A percentile compares a stretch with the other conserved stretches of the same genome.
These are phyloP conservation scores for Sinocyclocheilus rhinocerous DNA, from an alignment of 2,113 vertebrate species.

Conservation along the genomic window DNA sequence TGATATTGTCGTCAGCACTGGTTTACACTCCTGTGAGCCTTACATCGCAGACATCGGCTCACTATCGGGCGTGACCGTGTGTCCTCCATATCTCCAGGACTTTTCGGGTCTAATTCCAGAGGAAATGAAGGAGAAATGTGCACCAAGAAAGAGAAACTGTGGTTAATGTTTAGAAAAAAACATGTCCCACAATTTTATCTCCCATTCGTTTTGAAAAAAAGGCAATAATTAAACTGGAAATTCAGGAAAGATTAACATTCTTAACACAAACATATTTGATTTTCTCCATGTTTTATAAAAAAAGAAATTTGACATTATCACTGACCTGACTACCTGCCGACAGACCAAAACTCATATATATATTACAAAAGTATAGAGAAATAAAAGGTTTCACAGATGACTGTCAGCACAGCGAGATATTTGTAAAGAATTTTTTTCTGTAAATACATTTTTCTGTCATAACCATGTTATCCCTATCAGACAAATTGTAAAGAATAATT, in stretches of 20 bases:
- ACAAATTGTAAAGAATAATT: background rate
- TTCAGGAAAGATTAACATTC: background rate
- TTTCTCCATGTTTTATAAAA: background rate
- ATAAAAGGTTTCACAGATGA: no score
- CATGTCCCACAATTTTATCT: background rate
- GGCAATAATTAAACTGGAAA: background rate
- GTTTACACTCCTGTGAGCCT: slow-evolving; percentile 25
- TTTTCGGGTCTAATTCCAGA: background rate
- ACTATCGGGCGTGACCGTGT: background rate
- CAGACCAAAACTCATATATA: background rate
- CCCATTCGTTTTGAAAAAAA: background rate
- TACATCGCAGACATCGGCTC: background rate
- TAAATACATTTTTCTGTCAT: no score
- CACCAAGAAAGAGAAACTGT: background rate
- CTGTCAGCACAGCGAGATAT: no score
- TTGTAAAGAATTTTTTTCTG: no score
- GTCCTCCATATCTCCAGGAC: slow-evolving; percentile 10
- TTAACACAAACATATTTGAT: background rate
- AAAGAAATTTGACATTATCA: background rate
- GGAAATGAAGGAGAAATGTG: background rate
- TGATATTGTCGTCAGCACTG: slow-evolving; percentile 37
- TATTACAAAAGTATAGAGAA: background rate
- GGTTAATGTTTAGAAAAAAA: background rate
- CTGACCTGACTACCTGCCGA: background rate
- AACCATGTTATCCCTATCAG: no score